Evolutionary conservation across 2,888 invertebrate genomes (phyloP), one percentile per base, ranked within the genome.

Genomic region (Rhodophaea formosa): DNA sequence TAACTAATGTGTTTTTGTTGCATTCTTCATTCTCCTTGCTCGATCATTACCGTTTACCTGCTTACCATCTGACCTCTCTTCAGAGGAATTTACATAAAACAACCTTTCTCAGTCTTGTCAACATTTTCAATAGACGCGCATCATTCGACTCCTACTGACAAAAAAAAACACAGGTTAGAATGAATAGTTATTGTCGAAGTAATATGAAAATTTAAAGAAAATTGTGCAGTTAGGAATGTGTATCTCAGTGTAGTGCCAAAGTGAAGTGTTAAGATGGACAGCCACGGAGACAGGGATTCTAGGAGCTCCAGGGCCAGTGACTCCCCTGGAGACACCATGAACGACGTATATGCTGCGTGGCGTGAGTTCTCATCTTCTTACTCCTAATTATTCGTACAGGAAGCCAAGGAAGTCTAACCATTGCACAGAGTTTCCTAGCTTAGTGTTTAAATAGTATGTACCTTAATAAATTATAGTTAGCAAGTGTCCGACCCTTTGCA

Each of bases 331-430:
- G 93, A 93, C 75, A 93, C 93, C 72, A 93, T 93, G 92, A 93
- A 93, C 72, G 93, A 93, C 71, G 93, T 93, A 16, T 93, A 93
- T 70, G 93, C 92, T 47, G 93, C 93, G 10, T 94, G 93, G 93
- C 93, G 93, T 94, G 82, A 93, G 93, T 93, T 72, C 49, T n/a
- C 32, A 10, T 44, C 12, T 14, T 7, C 39, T 39, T 39, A n/a
- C n/a, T 35, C 12, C 35, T 3, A 6, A 30, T 30, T 30, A 30
- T 30, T 30, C 30, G 30, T 30, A 30, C 30, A 6, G 30, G 30
- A 6, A 30, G 30, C 30, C 30, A 7, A 6, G 30, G 7, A 7
- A 6, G 30, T 7, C 30, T n/a, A n/a, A n/a, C n/a, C n/a, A n/a
- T n/a, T n/a, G n/a, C n/a, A n/a, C n/a, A n/a, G n/a, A n/a, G n/a